These are phyloP conservation scores for Gallinago media DNA, from an alignment of 2,113 vertebrate species.

Conservation along the genomic window DNA sequence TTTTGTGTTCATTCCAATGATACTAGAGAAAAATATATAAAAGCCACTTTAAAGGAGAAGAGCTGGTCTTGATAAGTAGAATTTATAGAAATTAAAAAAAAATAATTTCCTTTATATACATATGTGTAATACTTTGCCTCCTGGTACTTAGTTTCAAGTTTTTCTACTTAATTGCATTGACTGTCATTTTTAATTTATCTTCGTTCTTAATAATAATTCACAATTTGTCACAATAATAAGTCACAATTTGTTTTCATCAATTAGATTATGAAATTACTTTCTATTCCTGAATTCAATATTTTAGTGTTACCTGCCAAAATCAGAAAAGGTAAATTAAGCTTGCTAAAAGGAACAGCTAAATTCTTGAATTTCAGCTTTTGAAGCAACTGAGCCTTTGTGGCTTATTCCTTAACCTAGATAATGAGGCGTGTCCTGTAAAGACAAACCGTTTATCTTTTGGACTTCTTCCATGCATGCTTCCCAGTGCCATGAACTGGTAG, in stretches of 20 bases:
- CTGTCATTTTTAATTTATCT: neutral
- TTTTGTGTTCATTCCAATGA: neutral
- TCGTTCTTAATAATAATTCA: neutral
- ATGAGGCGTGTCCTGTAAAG: slow-evolving; percentile 48
- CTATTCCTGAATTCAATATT: slow-evolving; percentile 8
- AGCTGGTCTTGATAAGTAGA: neutral
- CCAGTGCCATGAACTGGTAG: neutral
- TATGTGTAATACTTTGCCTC: neutral
- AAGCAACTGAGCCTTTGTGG: neutral
- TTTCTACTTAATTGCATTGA: neutral
- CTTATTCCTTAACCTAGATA: slow-evolving; percentile 31
- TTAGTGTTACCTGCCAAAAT: neutral
- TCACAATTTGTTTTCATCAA: neutral
- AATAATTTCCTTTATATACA: neutral
- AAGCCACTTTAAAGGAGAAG: neutral
- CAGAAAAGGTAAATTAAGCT: slow-evolving; percentile 20
- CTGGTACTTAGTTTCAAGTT: neutral
- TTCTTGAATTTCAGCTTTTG: slow-evolving; percentile 20
- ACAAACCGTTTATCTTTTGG: slow-evolving; percentile 1
- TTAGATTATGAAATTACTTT: slow-evolving; percentile 13
- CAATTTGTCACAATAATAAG: neutral
- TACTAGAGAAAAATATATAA: neutral
- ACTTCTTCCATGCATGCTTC: neutral
- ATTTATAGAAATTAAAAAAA: neutral
- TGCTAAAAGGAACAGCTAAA: neutral